phyloP scores from a whole-genome alignment of 2,797 vertebrate genomes.

The Pipistrellus pipistrellus region DNA sequence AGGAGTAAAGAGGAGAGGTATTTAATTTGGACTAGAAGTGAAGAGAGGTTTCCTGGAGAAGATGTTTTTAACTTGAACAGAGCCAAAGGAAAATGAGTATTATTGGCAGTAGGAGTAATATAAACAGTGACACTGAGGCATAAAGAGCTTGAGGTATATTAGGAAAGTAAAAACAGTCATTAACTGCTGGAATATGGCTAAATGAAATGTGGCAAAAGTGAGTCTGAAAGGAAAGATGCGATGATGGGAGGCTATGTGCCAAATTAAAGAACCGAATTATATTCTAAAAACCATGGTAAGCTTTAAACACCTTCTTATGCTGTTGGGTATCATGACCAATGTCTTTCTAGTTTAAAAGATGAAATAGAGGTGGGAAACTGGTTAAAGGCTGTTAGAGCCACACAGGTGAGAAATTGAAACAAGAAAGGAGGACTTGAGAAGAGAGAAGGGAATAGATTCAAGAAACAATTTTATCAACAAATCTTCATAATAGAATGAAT shows the following conservation, averaged over 20 bases:
- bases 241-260: not conserved
- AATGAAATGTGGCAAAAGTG: not conserved
- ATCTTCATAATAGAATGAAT: not conserved
- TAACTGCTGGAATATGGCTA: not conserved
- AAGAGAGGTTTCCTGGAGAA: not conserved
- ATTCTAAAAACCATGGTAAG: not conserved
- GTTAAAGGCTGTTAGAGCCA: constrained; percentile 23
- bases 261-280: constrained; percentile 21
- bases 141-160: not conserved
- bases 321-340: not conserved
- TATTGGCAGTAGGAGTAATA: not conserved
- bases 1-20: not conserved
- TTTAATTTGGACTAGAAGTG: not conserved
- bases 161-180: constrained; percentile 25
- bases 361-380: not conserved
- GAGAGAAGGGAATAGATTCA: constrained; percentile 5
- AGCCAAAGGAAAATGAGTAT: not conserved
- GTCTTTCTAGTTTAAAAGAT: constrained; percentile 16
- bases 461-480: not conserved
- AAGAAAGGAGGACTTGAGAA: not conserved
- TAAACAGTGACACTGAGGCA: not conserved
- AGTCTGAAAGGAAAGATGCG: constrained; percentile 19
- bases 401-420: constrained; percentile 15
- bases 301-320: not conserved
- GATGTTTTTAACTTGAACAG: not conserved